phyloP scores from a whole-genome alignment of 1,140 invertebrate genomes.

The Drosophila sturtevanti region DNA sequence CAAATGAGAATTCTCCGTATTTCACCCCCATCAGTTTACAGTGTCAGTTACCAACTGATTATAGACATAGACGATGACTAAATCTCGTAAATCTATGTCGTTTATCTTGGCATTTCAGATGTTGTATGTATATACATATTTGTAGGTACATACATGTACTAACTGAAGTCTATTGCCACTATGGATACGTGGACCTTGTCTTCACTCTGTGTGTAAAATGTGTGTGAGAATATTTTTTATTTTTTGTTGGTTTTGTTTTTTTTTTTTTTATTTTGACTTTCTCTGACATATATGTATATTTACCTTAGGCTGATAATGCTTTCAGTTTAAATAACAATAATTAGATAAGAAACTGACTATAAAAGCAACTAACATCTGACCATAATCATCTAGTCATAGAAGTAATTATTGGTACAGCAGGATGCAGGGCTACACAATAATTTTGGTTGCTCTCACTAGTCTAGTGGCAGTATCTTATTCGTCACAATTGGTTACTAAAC shows the following conservation, averaged over 20 bases:
- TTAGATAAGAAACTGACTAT: slow-evolving; percentile 10
- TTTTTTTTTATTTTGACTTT: neutral
- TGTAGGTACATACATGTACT: neutral
- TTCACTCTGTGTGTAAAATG: neutral
- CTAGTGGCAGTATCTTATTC: slow-evolving; percentile 11
- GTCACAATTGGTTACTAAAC: slow-evolving; percentile 13
- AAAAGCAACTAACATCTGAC: slow-evolving; percentile 19
- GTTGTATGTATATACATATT: neutral
- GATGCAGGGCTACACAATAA: slow-evolving; percentile 24
- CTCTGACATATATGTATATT: too few relatives aligned
- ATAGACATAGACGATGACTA: slow-evolving; percentile 17
- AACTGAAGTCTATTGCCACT: neutral
- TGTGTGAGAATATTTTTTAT: too few relatives aligned
- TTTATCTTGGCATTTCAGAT: slow-evolving; percentile 17
- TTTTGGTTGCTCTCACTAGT: slow-evolving; percentile 35
- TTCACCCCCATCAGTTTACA: neutral
- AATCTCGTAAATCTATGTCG: slow-evolving; percentile 5
- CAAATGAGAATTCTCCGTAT: neutral
- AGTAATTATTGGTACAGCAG: slow-evolving; percentile 15
- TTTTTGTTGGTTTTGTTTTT: too few relatives aligned
- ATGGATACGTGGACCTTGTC: neutral
- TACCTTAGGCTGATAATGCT: slow-evolving; percentile 32
- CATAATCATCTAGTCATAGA: slow-evolving; percentile 13
- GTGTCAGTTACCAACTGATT: neutral
- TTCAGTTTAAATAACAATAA: slow-evolving; percentile 14